Evolutionary conservation across 2,888 invertebrate genomes (phyloP).

Genomic region (Hydraecia micacea): DNA sequence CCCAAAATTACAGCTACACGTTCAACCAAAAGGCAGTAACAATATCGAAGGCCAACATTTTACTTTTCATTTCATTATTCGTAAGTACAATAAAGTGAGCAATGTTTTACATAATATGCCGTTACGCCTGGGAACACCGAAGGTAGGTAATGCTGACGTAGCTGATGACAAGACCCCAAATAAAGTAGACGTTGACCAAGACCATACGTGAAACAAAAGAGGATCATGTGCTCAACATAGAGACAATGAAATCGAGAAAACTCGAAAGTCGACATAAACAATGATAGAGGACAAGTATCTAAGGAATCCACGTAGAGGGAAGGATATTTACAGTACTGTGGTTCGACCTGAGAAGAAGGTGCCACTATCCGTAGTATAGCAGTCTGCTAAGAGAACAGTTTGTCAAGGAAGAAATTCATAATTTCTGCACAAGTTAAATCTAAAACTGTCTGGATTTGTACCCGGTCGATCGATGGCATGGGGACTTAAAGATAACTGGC

Average conservation of each 20-base stretch:
- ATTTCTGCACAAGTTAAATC: background rate
- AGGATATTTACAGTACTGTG: background rate
- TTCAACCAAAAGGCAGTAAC: slow-evolving; percentile 15
- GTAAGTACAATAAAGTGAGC: slow-evolving; percentile 44
- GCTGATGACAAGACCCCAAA: slow-evolving; percentile 11
- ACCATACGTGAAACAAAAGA: background rate
- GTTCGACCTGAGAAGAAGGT: background rate
- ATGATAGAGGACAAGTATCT: background rate
- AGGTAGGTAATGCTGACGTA: slow-evolving; percentile 17
- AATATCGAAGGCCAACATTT: slow-evolving; percentile 54
- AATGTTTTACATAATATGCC: slow-evolving; percentile 49
- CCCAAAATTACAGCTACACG: slow-evolving; percentile 17
- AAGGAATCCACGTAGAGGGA: background rate
- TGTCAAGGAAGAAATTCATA: too few species aligned
- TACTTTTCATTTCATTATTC: slow-evolving; percentile 53
- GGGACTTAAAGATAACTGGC: too few species aligned
- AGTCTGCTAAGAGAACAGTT: background rate
- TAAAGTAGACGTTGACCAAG: background rate
- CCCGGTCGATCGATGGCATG: too few species aligned
- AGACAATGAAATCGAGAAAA: background rate
- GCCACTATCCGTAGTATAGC: background rate
- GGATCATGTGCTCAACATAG: background rate
- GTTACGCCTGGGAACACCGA: slow-evolving; percentile 36
- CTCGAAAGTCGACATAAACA: background rate
- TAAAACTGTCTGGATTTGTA: background rate